Percentiles rank a stretch among this genome's conserved stretches.
phyloP scores from a whole-genome alignment of 2,113 vertebrate genomes.

The Casuarius casuarius region DNA sequence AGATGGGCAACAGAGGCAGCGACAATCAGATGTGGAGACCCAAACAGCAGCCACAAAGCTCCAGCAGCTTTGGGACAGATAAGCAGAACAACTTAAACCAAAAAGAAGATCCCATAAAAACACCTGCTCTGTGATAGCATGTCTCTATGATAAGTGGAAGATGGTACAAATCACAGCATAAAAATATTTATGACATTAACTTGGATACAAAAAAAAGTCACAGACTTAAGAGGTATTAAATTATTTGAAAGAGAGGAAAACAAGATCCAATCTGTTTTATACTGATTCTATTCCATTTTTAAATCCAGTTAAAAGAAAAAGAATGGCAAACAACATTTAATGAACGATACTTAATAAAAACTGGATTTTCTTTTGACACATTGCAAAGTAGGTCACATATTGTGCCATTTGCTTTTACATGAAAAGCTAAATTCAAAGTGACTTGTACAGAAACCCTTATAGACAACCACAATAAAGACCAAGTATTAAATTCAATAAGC shows the following conservation, averaged over 20 bases:
- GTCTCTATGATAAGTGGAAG: neutral
- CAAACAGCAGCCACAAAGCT: neutral
- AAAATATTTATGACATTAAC: neutral
- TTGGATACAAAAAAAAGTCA: neutral
- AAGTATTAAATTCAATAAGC: neutral
- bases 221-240: neutral
- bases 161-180: neutral
- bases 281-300: neutral
- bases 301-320: neutral
- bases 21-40: neutral
- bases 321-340: neutral
- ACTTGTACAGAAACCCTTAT: neutral
- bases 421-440: conserved; percentile 19
- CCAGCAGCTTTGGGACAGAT: neutral
- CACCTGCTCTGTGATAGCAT: neutral
- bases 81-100: neutral
- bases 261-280: neutral
- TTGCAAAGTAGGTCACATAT: conserved; percentile 18
- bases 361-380: conserved; percentile 21
- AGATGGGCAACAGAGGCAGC: neutral
- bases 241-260: neutral
- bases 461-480: conserved; percentile 3
- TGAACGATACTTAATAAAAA: neutral
- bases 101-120: neutral
- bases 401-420: neutral